Evolutionary conservation across 2,113 vertebrate genomes (phyloP).

Genomic region (Verasper variegatus): DNA sequence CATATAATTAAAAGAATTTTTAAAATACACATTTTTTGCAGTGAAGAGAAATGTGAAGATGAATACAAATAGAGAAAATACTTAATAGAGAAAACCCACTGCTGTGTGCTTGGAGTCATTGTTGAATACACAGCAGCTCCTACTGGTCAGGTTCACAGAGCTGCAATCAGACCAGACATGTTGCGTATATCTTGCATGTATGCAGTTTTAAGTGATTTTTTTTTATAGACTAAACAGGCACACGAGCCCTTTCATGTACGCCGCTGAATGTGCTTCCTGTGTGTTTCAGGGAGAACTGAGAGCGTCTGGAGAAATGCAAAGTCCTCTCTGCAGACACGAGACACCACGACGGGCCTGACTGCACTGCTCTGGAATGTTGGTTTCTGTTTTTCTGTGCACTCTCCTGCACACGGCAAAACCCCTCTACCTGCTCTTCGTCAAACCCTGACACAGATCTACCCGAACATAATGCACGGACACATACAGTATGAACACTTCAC

Average conservation of each 20-base stretch:
- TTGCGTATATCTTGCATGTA: background rate
- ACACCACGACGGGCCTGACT: constrained; percentile 21
- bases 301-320: constrained; percentile 29
- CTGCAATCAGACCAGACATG: constrained; percentile 3
- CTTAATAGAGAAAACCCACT: background rate
- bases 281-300: constrained; percentile 29
- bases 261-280: background rate
- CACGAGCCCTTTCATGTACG: background rate
- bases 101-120: constrained; percentile 11
- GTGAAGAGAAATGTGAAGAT: background rate
- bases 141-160: constrained; percentile 43
- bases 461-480: background rate
- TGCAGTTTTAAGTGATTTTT: background rate
- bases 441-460: background rate
- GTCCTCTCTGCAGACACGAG: constrained; percentile 26
- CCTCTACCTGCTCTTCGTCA: constrained; percentile 5
- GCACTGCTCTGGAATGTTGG: constrained; percentile 37
- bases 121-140: constrained; percentile 64
- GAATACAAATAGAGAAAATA: background rate
- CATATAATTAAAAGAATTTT: too few relatives aligned
- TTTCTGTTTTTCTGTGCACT: background rate
- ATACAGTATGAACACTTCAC: background rate
- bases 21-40: too few relatives aligned
- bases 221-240: background rate
- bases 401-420: background rate